Evolutionary conservation across 2,888 invertebrate genomes (phyloP).

Genomic region (Eulithis testata): DNA sequence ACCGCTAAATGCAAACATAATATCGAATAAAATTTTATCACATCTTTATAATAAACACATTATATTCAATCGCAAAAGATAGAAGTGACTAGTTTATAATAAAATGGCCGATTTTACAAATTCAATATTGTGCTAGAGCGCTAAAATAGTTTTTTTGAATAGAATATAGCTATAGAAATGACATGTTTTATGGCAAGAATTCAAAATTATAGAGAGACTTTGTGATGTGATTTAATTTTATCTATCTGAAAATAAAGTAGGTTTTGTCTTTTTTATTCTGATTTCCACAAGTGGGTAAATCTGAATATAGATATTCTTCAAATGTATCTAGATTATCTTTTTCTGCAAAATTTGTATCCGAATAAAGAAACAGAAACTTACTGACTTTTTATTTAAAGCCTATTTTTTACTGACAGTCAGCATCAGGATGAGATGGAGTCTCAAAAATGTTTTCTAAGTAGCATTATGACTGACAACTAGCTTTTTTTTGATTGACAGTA

Average conservation of each 20-base stretch:
- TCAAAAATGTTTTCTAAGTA: no score
- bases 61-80: slow-evolving; percentile 47
- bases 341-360: no score
- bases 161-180: slow-evolving; percentile 44
- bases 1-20: slow-evolving; percentile 56
- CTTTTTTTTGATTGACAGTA: no score
- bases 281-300: background rate
- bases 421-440: no score
- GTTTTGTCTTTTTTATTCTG: background rate
- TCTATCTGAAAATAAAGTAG: background rate
- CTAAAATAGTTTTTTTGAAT: slow-evolving; percentile 31
- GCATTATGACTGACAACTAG: no score
- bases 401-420: no score
- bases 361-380: no score
- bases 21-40: slow-evolving; percentile 52
- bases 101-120: slow-evolving; percentile 45
- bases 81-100: slow-evolving; percentile 64
- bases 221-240: slow-evolving; percentile 10
- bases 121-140: slow-evolving; percentile 36
- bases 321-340: no score
- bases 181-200: slow-evolving; percentile 74
- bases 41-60: slow-evolving; percentile 46
- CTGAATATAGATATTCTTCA: no score
- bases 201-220: slow-evolving; percentile 66
- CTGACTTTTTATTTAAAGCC: no score